phyloP scores from a whole-genome alignment of 2,797 vertebrate genomes.

The Epinephelus malabaricus region DNA sequence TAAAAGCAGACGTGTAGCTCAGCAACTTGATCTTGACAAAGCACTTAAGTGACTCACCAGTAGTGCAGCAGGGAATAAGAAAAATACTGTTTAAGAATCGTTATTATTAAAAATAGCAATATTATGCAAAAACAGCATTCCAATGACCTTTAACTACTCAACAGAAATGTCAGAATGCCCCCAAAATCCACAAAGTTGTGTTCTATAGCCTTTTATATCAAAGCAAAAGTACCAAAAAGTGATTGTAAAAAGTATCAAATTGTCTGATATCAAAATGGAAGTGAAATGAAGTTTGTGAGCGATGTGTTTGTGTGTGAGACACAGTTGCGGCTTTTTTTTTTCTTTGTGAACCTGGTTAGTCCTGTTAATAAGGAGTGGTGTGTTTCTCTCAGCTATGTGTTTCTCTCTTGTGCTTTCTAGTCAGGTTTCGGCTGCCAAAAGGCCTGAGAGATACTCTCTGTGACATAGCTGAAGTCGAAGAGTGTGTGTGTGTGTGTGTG shows the following conservation, averaged over 20 bases:
- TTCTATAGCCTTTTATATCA: not conserved
- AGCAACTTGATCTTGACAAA: not conserved
- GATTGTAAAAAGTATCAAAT: not conserved
- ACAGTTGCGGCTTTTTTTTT: conserved; percentile 7
- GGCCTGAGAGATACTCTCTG: conserved; percentile 15
- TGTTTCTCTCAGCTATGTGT: conserved; percentile 24
- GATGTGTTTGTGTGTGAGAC: conserved; percentile 4
- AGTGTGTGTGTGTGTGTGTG: conserved; percentile 24
- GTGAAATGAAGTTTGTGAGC: not conserved
- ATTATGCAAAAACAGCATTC: not conserved
- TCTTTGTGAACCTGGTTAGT: conserved; percentile 71
- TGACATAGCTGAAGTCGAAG: conserved; percentile 31
- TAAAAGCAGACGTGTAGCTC: not conserved
- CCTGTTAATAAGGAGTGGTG: conserved; percentile 76
- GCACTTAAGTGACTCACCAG: not conserved
- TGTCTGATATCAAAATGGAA: not conserved
- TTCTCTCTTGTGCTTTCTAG: conserved; percentile 25
- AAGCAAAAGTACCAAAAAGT: not conserved
- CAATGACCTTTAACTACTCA: not conserved
- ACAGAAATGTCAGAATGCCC: not conserved
- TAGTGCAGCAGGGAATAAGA: not conserved
- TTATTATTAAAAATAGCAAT: not conserved
- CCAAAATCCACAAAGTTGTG: too few relatives aligned
- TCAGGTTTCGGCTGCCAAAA: conserved; percentile 74
- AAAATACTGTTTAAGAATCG: not conserved